Percentiles rank a stretch among this genome's conserved stretches.
Conservation (phyloP, 2,797 vertebrate genomes). For the Eupleurogrammus muticus region DNA sequence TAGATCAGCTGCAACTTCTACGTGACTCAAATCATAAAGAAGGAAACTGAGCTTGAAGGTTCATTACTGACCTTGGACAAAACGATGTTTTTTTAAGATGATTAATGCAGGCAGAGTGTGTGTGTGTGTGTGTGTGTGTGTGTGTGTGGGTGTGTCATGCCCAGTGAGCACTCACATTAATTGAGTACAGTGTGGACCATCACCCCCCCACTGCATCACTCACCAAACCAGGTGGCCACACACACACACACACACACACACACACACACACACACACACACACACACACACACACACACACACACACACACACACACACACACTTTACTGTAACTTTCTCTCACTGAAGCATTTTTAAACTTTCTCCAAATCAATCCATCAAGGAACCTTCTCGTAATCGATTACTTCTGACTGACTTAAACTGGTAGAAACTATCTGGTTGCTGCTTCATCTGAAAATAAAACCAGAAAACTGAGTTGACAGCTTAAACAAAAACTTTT, state of each 20-base stretch:
- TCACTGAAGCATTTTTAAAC: too few species aligned
- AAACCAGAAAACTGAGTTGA: too few species aligned
- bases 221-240: conserved; percentile 39
- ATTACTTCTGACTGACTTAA: too few species aligned
- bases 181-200: conserved; percentile 53
- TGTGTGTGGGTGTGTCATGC: not conserved
- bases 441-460: too few species aligned
- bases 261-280: conserved; percentile 3
- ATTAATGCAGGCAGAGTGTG: conserved; percentile 1
- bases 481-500: too few species aligned
- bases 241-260: conserved; percentile 19
- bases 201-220: conserved; percentile 41
- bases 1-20: too few species aligned
- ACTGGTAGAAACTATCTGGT: too few species aligned
- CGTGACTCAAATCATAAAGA: not conserved
- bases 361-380: too few species aligned
- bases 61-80: conserved; percentile 12
- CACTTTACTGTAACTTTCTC: not conserved
- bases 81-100: conserved; percentile 7
- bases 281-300: too few species aligned
- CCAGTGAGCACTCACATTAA: conserved; percentile 69
- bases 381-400: too few species aligned
- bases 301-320: too few species aligned
- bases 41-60: not conserved
- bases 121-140: conserved; percentile 18